Conservation (phyloP, 92 coral and sea anemone genomes). For the Bergia puertoricense region DNA sequence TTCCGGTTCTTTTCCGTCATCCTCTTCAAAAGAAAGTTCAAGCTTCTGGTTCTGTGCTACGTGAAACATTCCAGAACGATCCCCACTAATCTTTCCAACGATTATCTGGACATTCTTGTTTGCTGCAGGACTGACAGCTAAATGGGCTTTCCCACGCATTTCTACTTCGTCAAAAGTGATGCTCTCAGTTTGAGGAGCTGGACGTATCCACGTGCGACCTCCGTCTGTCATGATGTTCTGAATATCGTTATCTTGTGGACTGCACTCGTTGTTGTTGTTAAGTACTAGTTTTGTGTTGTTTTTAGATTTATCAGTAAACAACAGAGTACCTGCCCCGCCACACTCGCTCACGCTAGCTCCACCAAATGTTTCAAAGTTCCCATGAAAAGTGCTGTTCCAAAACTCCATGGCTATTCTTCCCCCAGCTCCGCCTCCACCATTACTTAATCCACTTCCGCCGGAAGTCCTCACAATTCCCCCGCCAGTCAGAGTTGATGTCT, state of each 20-base stretch:
- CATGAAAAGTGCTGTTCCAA: slow-evolving; percentile 58
- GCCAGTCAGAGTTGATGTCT: slow-evolving; percentile 51
- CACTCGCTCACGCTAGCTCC: slow-evolving; percentile 52
- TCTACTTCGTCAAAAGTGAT: slow-evolving; percentile 59
- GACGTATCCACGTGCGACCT: slow-evolving; percentile 70
- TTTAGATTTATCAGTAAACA: slow-evolving; percentile 30
- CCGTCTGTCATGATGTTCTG: slow-evolving; percentile 53
- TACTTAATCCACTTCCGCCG: slow-evolving; percentile 64
- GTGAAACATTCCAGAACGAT: slow-evolving; percentile 65
- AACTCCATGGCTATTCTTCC: slow-evolving; percentile 65
- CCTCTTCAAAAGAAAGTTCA: slow-evolving; percentile 38
- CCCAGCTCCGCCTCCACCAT: slow-evolving; percentile 79
- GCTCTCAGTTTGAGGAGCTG: slow-evolving; percentile 26
- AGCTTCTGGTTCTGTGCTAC: slow-evolving; percentile 55
- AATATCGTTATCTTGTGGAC: slow-evolving; percentile 60
- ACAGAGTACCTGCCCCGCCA: slow-evolving; percentile 72
- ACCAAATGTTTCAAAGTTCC: slow-evolving; percentile 59
- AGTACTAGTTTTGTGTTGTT: slow-evolving; percentile 51
- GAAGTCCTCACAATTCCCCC: slow-evolving; percentile 59
- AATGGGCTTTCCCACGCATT: slow-evolving; percentile 63
- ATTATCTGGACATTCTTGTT: slow-evolving; percentile 44
- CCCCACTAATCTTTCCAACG: slow-evolving; percentile 63
- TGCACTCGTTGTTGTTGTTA: slow-evolving; percentile 61
- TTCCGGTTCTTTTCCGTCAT: slow-evolving; percentile 35
- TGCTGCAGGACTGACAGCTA: slow-evolving; percentile 48